Percentiles rank a stretch among this genome's conserved stretches.
These are phyloP conservation scores for Bellardia pandia DNA, from an alignment of 2,888 invertebrate genomes.

Conservation along the genomic window DNA sequence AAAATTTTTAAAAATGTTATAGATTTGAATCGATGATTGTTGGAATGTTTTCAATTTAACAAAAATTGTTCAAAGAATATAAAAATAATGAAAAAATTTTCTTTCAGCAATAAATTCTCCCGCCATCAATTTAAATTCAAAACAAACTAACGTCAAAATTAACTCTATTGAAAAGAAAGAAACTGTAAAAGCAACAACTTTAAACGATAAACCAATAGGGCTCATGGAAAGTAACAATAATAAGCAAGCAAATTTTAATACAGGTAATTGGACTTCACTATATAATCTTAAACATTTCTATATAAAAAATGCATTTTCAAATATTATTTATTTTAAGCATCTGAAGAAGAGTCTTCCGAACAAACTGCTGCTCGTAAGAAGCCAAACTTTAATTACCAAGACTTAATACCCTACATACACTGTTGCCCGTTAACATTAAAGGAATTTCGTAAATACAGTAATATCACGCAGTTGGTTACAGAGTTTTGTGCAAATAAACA, in stretches of 20 bases:
- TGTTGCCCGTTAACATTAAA: conserved; percentile 47
- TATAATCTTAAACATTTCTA: background rate
- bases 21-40: too few relatives aligned
- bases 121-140: too few relatives aligned
- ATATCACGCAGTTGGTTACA: conserved; percentile 10
- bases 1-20: too few relatives aligned
- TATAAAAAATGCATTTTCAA: background rate
- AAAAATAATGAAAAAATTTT: too few relatives aligned
- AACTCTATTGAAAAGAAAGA: too few relatives aligned
- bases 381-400: conserved; percentile 18
- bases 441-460: conserved; percentile 44
- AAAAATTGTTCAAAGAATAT: too few relatives aligned
- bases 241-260: background rate
- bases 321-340: background rate
- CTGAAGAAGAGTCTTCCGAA: background rate
- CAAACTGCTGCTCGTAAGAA: background rate
- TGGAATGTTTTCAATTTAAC: too few relatives aligned
- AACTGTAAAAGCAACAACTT: background rate
- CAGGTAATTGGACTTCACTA: background rate
- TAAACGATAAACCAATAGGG: too few relatives aligned
- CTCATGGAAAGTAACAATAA: too few relatives aligned
- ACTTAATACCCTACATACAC: conserved; percentile 26
- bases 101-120: too few relatives aligned
- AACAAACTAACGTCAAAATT: too few relatives aligned
- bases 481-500: background rate